phyloP scores from a whole-genome alignment of 2,113 vertebrate species.

The Perca schrenkii region DNA sequence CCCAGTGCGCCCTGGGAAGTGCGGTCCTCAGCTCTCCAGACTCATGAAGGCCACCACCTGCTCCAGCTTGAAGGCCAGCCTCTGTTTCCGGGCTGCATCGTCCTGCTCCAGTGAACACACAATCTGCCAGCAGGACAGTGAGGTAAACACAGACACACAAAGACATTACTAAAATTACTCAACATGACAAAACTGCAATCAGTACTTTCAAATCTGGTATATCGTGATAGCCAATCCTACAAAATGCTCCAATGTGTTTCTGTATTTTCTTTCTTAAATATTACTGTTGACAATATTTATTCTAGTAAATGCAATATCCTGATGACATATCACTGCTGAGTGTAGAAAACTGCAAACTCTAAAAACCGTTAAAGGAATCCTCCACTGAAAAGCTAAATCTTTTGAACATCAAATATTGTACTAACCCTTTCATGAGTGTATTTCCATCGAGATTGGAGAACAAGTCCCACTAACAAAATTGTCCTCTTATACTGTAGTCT shows the following conservation, averaged over 20 bases:
- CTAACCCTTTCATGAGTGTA: no score
- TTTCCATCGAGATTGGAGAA: no score
- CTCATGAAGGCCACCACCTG: conserved; percentile 99
- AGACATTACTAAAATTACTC: conserved; percentile 1
- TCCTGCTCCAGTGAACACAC: conserved; percentile 95
- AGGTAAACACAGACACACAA: conserved; percentile 49
- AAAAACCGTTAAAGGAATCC: not conserved
- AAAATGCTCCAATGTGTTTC: not conserved
- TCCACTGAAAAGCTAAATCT: not conserved
- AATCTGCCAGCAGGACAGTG: conserved; percentile 84
- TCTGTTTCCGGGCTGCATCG: conserved; percentile 96
- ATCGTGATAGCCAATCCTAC: not conserved
- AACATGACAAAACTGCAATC: not conserved
- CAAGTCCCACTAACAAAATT: no score
- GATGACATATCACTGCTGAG: not conserved
- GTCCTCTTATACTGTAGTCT: no score
- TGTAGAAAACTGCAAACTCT: not conserved
- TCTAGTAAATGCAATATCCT: not conserved
- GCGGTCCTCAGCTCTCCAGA: conserved; percentile 99
- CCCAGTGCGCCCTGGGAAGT: conserved; percentile 96
- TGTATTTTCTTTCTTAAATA: not conserved
- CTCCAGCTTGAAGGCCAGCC: conserved; percentile 99
- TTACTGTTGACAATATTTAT: not conserved
- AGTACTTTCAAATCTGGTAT: not conserved
- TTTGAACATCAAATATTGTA: not conserved